Conservation (phyloP, 2,113 vertebrate genomes). For the Suncus etruscus region DNA sequence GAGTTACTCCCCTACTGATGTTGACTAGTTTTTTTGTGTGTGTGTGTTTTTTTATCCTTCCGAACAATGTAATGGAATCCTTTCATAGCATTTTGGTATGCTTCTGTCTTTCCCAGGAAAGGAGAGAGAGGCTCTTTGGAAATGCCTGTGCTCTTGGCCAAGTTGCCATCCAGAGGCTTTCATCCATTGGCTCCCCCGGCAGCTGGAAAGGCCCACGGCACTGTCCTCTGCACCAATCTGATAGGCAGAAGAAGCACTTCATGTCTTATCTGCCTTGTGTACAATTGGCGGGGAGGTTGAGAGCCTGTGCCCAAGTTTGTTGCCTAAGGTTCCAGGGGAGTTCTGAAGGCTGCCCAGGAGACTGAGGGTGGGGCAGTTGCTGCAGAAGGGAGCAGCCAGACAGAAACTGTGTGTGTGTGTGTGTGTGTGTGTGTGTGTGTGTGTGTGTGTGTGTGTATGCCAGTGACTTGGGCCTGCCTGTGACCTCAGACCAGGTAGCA, state of each 20-base stretch:
- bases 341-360: not conserved
- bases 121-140: conserved; percentile 21
- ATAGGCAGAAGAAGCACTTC: not conserved
- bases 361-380: not conserved
- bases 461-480: not conserved
- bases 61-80: conserved; percentile 34
- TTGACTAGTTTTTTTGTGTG: not conserved
- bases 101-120: conserved; percentile 1
- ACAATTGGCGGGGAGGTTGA: not conserved
- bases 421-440: not conserved
- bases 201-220: not conserved
- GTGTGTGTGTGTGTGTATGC: too few species aligned
- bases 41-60: not conserved
- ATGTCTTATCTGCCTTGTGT: not conserved
- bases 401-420: not conserved
- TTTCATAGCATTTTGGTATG: conserved; percentile 12
- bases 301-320: not conserved
- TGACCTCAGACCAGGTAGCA: not conserved
- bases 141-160: not conserved
- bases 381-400: not conserved
- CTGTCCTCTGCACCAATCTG: conserved; percentile 25
- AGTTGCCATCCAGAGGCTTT: not conserved
- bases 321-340: not conserved
- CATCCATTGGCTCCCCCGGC: not conserved
- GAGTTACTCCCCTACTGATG: not conserved